Conservation (phyloP, 2,797 vertebrate genomes). For the Molossus molossus region DNA sequence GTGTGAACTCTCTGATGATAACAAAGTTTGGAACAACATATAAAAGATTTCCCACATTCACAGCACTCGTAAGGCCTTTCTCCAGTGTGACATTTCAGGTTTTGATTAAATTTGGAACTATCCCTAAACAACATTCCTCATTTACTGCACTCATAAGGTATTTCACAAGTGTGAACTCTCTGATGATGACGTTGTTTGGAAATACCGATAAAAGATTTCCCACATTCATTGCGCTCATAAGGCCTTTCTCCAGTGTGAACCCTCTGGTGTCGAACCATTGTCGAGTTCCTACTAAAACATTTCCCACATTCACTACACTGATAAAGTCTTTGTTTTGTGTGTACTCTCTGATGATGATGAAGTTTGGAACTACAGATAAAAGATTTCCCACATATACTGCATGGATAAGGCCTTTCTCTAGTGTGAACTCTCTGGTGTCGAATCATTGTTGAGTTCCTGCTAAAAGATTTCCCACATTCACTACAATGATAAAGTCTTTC, state of each 20-base stretch:
- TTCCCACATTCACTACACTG: background rate
- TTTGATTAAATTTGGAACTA: too few relatives aligned
- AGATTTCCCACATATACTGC: too few relatives aligned
- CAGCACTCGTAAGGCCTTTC: slow-evolving; percentile 48
- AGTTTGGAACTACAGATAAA: too few relatives aligned
- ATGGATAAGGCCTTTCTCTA: too few relatives aligned
- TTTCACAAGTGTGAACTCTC: slow-evolving; percentile 55
- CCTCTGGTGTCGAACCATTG: background rate
- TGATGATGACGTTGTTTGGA: slow-evolving; percentile 36
- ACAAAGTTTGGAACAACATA: too few relatives aligned
- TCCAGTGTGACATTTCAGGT: background rate
- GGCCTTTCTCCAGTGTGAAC: background rate
- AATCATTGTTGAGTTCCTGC: too few relatives aligned
- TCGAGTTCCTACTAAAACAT: slow-evolving; percentile 1
- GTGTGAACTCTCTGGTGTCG: too few relatives aligned
- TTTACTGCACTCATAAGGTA: slow-evolving; percentile 41
- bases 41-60: slow-evolving; percentile 49
- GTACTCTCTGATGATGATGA: too few relatives aligned
- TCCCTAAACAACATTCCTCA: too few relatives aligned
- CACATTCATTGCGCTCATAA: slow-evolving; percentile 36
- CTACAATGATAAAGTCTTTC: too few relatives aligned
- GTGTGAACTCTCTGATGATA: too few relatives aligned
- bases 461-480: too few relatives aligned
- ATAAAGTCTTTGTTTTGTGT: background rate
- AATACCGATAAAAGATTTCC: background rate